phyloP scores from a whole-genome alignment of 2,113 vertebrate species.

The Rhinichthys klamathensis region DNA sequence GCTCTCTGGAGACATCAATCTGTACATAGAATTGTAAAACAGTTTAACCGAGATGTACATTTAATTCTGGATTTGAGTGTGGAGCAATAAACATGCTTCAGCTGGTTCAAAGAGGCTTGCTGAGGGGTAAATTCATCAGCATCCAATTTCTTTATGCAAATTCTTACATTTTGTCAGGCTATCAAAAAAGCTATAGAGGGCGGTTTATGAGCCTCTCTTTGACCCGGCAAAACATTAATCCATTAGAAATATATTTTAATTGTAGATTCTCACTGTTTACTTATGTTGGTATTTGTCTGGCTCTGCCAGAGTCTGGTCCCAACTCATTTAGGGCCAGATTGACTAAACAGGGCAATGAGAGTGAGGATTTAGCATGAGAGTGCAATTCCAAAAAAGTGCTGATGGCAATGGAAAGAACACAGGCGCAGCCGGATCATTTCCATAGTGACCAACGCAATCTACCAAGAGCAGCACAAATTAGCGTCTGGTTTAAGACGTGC shows the following conservation, averaged over 20 bases:
- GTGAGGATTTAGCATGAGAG: no score
- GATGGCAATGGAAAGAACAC: no score
- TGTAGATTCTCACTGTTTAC: not conserved
- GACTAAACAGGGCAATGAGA: no score
- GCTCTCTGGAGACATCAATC: conserved; percentile 5
- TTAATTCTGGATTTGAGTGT: conserved; percentile 14
- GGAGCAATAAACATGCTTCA: not conserved
- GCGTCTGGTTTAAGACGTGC: no score
- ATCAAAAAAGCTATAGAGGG: not conserved
- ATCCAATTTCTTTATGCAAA: conserved; percentile 35
- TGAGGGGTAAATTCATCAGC: not conserved
- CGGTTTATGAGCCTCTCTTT: conserved; percentile 8
- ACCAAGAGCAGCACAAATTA: no score
- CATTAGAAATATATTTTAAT: not conserved
- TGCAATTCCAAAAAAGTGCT: no score
- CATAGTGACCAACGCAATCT: no score
- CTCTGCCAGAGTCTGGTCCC: not conserved
- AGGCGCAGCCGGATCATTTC: no score
- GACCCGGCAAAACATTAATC: not conserved
- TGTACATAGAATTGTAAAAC: conserved; percentile 33
- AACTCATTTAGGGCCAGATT: no score
- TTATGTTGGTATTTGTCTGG: not conserved
- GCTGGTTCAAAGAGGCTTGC: not conserved
- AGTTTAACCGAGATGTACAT: conserved; percentile 42
- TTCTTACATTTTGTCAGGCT: not conserved